phyloP scores from a whole-genome alignment of 1,140 invertebrate species.

The Diprion similis region DNA sequence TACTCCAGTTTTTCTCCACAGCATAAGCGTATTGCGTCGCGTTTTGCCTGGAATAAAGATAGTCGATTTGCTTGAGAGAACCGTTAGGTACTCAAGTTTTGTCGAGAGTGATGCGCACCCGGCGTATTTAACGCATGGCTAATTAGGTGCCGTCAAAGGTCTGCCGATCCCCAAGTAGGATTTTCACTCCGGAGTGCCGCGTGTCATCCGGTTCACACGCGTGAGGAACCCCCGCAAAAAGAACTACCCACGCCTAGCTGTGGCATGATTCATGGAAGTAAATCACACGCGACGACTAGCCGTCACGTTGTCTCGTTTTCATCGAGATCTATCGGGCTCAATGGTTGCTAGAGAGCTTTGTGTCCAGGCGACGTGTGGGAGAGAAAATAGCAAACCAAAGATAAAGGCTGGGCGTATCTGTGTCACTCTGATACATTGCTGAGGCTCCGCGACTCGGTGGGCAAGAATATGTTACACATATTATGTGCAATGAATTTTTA shows the following conservation, averaged over 20 bases:
- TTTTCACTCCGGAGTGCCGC: background rate
- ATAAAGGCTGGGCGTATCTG: constrained; percentile 3
- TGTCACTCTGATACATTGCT: constrained; percentile 1
- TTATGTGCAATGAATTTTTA: constrained; percentile 1
- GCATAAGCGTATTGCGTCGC: background rate
- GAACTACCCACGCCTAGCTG: background rate
- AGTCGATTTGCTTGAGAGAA: too few species aligned
- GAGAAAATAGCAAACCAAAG: background rate
- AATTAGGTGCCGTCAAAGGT: constrained; percentile 3
- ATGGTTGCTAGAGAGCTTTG: background rate
- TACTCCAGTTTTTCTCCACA: constrained; percentile 39
- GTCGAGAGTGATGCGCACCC: constrained; percentile 31
- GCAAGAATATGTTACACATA: background rate
- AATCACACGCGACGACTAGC: constrained; percentile 4
- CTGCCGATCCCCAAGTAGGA: background rate
- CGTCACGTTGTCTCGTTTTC: constrained; percentile 4
- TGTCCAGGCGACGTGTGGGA: background rate
- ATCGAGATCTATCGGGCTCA: constrained; percentile 4
- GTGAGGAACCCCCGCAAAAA: constrained; percentile 2
- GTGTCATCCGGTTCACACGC: constrained; percentile 4
- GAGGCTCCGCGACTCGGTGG: background rate
- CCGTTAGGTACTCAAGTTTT: background rate
- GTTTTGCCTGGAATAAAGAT: background rate
- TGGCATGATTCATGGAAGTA: constrained; percentile 5
- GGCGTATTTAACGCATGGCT: background rate